Conservation (phyloP, 2,113 vertebrate species). For the Sturnira hondurensis region DNA sequence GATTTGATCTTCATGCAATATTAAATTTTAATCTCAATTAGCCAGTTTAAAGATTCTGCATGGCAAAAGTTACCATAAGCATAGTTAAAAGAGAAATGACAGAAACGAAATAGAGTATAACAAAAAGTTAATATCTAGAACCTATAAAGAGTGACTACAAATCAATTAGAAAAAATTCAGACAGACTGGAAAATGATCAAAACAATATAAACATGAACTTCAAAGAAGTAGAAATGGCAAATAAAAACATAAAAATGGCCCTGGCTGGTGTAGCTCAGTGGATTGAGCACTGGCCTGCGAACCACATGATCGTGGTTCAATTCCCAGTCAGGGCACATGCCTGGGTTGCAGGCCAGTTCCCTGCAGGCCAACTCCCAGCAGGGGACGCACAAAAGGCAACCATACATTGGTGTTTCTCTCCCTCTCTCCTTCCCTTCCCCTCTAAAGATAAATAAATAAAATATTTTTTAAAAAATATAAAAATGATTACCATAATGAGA, state of each 20-base stretch:
- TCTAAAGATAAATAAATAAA: no score
- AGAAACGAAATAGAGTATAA: neutral
- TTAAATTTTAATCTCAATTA: neutral
- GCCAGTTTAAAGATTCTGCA: neutral
- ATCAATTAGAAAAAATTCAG: neutral
- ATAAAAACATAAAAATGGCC: slow-evolving; percentile 11
- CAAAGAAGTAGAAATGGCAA: neutral
- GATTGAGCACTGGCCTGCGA: no score
- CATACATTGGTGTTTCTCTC: no score
- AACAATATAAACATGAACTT: neutral
- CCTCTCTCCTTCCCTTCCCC: no score
- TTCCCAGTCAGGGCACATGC: no score
- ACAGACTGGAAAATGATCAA: neutral
- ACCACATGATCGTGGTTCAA: no score
- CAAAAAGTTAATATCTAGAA: neutral
- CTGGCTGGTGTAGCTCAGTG: no score
- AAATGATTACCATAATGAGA: neutral
- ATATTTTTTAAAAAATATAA: slow-evolving; percentile 25
- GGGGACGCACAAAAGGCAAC: no score
- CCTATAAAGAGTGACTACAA: neutral
- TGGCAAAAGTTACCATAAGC: neutral
- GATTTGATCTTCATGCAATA: neutral
- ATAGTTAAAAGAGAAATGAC: neutral
- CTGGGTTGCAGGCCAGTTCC: no score
- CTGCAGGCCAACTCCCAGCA: no score